Conservation (phyloP, 1,140 invertebrate genomes). For the Battus philenor region DNA sequence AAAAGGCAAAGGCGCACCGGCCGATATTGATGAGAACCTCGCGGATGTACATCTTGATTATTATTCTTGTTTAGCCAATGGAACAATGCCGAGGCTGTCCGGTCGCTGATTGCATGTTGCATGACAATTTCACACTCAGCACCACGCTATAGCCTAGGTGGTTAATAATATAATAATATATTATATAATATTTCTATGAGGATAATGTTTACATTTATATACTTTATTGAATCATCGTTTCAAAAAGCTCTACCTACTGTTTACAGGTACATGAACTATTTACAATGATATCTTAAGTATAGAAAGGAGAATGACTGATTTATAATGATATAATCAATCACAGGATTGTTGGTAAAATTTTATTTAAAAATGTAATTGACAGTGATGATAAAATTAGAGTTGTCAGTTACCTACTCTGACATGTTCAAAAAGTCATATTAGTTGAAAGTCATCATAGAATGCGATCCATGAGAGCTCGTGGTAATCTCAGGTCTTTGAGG, state of each 20-base stretch:
- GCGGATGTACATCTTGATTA: conserved; percentile 48
- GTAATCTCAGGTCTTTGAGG: conserved; percentile 3
- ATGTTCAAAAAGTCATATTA: no score
- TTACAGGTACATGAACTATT: no score
- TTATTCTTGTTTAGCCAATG: conserved; percentile 54
- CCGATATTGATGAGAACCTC: conserved; percentile 20
- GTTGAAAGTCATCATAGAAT: no score
- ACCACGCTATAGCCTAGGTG: conserved; percentile 23
- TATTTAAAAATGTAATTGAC: no score
- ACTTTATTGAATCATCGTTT: conserved; percentile 2
- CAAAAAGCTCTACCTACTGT: conserved; percentile 1
- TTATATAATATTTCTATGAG: no score
- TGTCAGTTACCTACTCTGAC: no score
- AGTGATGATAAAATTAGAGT: no score
- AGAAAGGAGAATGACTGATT: background rate
- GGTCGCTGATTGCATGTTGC: conserved; percentile 46
- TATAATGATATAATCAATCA: no score
- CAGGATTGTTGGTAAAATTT: no score
- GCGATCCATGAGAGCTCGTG: conserved; percentile 6
- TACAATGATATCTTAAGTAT: conserved; percentile 8
- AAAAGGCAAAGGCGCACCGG: background rate
- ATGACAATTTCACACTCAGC: conserved; percentile 40
- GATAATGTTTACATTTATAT: conserved; percentile 9
- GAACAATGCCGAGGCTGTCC: conserved; percentile 54
- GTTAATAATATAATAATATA: conserved; percentile 27